A percentile compares a stretch with the other conserved stretches of the same genome.
phyloP scores from a whole-genome alignment of 1,140 invertebrate genomes.

The Bombus soroeensis region DNA sequence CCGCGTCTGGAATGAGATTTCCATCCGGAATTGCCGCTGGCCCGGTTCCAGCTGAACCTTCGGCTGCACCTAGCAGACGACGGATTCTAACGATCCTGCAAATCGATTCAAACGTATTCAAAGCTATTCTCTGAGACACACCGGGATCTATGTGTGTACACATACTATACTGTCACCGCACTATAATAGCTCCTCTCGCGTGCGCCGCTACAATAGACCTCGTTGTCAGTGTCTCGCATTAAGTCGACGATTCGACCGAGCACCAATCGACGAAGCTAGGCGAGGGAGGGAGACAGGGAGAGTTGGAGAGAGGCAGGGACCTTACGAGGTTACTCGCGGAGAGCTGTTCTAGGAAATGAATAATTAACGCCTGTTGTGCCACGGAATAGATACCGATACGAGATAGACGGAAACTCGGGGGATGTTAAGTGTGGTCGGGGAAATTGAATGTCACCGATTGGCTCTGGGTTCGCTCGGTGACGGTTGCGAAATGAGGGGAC shows the following conservation, averaged over 20 bases:
- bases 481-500: not conserved
- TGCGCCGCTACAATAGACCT: constrained; percentile 54
- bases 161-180: constrained; percentile 68
- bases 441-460: constrained; percentile 17
- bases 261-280: constrained; percentile 19
- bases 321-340: constrained; percentile 39
- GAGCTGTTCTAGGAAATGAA: constrained; percentile 48
- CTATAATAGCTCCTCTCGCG: constrained; percentile 61
- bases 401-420: not conserved
- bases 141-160: not conserved
- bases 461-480: not conserved
- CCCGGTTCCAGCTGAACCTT: constrained; percentile 67
- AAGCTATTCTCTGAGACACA: constrained; percentile 75
- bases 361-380: constrained; percentile 41
- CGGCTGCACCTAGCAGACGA: constrained; percentile 24
- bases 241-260: constrained; percentile 42
- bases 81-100: constrained; percentile 63
- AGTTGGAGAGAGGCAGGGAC: constrained; percentile 21
- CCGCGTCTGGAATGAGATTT: constrained; percentile 72
- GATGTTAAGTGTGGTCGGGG: not conserved
- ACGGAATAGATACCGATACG: constrained; percentile 31
- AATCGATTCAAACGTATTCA: constrained; percentile 80
- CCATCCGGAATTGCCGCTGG: constrained; percentile 76
- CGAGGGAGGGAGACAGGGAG: not conserved
- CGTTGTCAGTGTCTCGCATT: constrained; percentile 68